These are phyloP conservation scores for Phragmatobia fuliginosa DNA, from an alignment of 2,888 invertebrate species.

Conservation along the genomic window DNA sequence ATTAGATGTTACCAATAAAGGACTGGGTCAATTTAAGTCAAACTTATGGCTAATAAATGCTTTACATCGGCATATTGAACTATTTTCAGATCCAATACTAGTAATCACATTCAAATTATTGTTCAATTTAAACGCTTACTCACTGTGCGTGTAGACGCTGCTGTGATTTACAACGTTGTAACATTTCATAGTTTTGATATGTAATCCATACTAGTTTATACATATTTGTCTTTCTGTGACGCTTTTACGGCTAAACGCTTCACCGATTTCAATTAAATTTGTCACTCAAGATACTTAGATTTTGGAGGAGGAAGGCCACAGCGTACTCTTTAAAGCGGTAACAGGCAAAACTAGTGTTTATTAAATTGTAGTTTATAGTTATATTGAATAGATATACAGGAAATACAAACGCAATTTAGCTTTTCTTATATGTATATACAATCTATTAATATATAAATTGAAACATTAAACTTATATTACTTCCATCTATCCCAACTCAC, in stretches of 20 bases:
- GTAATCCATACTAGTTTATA: too few relatives aligned
- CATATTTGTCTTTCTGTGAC: too few relatives aligned
- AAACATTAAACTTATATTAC: neutral
- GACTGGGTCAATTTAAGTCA: neutral
- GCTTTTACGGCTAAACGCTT: too few relatives aligned
- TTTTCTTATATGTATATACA: neutral
- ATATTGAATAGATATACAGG: neutral
- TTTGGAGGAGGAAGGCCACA: too few relatives aligned
- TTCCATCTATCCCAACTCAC: slow-evolving; percentile 18
- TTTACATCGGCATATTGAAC: neutral
- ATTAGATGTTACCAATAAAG: neutral
- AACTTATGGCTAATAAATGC: slow-evolving; percentile 1
- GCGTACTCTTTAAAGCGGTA: too few relatives aligned
- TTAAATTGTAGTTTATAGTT: too few relatives aligned
- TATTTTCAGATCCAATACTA: neutral
- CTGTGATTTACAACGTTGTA: too few relatives aligned
- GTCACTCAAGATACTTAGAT: too few relatives aligned
- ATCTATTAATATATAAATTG: slow-evolving; percentile 1
- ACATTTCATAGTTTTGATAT: too few relatives aligned
- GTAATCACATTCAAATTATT: neutral
- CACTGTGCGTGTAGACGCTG: neutral
- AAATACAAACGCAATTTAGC: neutral
- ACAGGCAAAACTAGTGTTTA: too few relatives aligned
- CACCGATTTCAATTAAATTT: too few relatives aligned
- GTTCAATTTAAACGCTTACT: neutral